Percentiles rank a stretch among this genome's conserved stretches.
These are phyloP conservation scores for Acridotheres tristis DNA, from an alignment of 2,797 vertebrate species.

Conservation along the genomic window DNA sequence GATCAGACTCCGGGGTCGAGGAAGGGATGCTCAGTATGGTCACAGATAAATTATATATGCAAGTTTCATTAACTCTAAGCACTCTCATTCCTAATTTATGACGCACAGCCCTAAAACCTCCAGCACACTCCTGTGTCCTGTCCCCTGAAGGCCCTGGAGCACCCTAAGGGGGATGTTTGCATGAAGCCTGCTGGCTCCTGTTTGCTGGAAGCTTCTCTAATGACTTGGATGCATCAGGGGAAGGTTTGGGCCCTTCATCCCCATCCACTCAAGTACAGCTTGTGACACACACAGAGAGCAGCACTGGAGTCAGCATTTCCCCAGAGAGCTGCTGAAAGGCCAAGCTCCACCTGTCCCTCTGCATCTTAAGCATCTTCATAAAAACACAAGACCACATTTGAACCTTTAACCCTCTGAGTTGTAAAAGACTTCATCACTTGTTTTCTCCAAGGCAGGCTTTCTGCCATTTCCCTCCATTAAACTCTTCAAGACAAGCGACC, in stretches of 20 bases:
- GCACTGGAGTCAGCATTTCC: not conserved
- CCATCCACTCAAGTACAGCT: not conserved
- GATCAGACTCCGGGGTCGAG: not conserved
- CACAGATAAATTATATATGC: constrained; percentile 1
- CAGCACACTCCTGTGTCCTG: not conserved
- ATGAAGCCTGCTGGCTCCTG: rapidly evolving
- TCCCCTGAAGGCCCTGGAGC: not conserved
- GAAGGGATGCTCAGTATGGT: not conserved
- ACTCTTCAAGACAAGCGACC: constrained; percentile 18
- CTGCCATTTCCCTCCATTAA: constrained; percentile 65
- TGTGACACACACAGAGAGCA: rapidly evolving
- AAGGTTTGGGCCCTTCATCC: not conserved
- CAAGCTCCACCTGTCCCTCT: not conserved
- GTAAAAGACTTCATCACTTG: constrained; percentile 50
- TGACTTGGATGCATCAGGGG: not conserved
- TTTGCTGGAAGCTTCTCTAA: not conserved
- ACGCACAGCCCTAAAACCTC: not conserved
- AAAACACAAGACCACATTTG: not conserved
- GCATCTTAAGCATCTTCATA: constrained; percentile 18
- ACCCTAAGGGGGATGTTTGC: not conserved
- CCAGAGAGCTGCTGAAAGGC: not conserved
- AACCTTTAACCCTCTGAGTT: not conserved
- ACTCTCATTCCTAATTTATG: not conserved
- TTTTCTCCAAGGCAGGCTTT: constrained; percentile 29
- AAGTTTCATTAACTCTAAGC: constrained; percentile 21